These are phyloP conservation scores for Trinorchestia longiramus DNA, from an alignment of 1,140 invertebrate species.

Conservation along the genomic window DNA sequence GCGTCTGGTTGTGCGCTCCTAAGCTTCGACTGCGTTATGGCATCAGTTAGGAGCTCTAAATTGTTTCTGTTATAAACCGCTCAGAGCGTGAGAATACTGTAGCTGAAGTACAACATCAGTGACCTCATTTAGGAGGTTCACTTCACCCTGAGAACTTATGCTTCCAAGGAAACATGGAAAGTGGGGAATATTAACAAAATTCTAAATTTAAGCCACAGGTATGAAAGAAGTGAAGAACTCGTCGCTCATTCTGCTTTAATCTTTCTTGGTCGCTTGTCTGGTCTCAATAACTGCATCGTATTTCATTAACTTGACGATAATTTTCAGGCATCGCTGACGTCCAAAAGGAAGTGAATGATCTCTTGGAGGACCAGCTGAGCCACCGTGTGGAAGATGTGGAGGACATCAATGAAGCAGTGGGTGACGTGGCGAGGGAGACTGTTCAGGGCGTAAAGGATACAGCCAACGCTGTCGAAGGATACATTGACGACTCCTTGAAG, in stretches of 20 bases:
- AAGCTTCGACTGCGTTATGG: neutral
- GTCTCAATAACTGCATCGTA: neutral
- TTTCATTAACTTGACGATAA: neutral
- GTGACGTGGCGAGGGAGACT: conserved; percentile 30
- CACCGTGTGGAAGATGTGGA: conserved; percentile 15
- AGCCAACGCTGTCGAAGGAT: conserved; percentile 46
- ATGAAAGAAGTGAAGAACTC: neutral
- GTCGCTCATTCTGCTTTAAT: neutral
- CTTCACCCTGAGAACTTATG: neutral
- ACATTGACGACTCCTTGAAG: conserved; percentile 37
- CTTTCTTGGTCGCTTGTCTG: neutral
- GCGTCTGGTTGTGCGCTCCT: neutral
- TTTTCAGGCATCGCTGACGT: conserved; percentile 34
- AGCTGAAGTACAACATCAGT: neutral
- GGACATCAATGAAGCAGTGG: conserved; percentile 22
- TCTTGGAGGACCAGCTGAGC: conserved; percentile 36
- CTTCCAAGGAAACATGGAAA: neutral
- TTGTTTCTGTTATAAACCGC: neutral
- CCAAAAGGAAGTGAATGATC: conserved; percentile 40
- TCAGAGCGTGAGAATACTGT: neutral
- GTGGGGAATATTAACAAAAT: neutral
- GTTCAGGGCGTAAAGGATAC: conserved; percentile 30
- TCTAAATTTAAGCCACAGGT: neutral
- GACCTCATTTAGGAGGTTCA: neutral
- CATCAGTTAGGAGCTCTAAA: neutral